Percentiles rank a stretch among this genome's conserved stretches.
phyloP scores from a whole-genome alignment of 2,113 vertebrate species.

The Peromyscus polionotus region DNA sequence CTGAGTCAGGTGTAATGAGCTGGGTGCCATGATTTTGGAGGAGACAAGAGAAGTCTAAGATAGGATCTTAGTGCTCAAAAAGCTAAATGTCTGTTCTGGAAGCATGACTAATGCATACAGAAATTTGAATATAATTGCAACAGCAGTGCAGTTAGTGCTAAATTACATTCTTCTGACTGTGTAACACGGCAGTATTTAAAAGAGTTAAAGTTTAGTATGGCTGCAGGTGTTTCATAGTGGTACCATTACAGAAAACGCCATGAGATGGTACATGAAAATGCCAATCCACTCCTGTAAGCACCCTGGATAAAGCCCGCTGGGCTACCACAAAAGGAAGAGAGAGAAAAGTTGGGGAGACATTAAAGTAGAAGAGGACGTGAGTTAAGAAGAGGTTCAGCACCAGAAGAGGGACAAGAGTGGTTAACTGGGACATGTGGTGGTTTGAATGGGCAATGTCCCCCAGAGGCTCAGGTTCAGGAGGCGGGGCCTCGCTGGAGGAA shows the following conservation, averaged over 20 bases:
- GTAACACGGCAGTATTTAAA: not conserved
- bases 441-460: not conserved
- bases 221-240: not conserved
- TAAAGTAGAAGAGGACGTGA: not conserved
- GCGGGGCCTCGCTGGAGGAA: not conserved
- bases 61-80: not conserved
- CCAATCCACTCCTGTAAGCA: not conserved
- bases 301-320: not conserved
- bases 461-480: not conserved
- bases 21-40: not conserved
- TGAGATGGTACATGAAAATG: not conserved
- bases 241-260: not conserved
- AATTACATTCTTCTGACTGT: not conserved
- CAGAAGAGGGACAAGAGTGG: not conserved
- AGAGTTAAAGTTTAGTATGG: not conserved
- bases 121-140: conserved; percentile 22
- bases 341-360: not conserved
- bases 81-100: not conserved
- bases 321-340: not conserved
- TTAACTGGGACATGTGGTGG: not conserved
- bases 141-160: not conserved
- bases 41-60: not conserved
- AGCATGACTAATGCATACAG: not conserved
- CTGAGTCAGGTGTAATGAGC: not conserved
- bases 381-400: not conserved